These are phyloP conservation scores for Chloroceryle amazona DNA, from an alignment of 2,797 vertebrate species.

Conservation along the genomic window DNA sequence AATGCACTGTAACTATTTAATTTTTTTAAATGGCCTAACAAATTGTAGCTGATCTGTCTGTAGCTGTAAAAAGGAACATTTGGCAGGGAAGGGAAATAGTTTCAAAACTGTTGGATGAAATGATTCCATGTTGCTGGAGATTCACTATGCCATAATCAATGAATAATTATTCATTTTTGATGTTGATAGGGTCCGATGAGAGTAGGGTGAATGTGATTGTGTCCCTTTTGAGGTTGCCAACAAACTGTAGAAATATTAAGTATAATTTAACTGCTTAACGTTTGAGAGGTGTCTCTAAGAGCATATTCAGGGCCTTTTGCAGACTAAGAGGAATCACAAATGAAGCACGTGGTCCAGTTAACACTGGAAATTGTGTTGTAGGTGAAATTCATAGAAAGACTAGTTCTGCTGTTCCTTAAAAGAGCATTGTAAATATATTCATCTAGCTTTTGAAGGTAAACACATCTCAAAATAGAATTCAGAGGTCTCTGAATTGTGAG, in stretches of 20 bases:
- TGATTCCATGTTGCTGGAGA: neutral
- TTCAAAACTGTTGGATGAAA: constrained; percentile 26
- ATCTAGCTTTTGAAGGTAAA: neutral
- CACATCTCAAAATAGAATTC: neutral
- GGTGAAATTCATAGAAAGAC: neutral
- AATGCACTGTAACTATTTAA: neutral
- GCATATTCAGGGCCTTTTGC: neutral
- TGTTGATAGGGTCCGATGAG: neutral
- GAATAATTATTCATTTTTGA: constrained; percentile 48
- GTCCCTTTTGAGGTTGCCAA: constrained; percentile 15
- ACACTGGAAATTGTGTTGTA: neutral
- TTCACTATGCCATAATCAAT: constrained; percentile 21
- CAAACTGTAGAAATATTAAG: constrained; percentile 14
- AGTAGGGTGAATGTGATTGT: neutral
- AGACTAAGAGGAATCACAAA: neutral
- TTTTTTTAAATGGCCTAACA: neutral
- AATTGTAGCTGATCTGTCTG: neutral
- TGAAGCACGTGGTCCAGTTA: neutral
- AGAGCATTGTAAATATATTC: neutral
- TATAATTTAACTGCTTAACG: constrained; percentile 16
- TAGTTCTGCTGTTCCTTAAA: neutral
- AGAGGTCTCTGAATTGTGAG: neutral
- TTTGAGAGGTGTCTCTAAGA: neutral
- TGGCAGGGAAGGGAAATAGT: neutral
- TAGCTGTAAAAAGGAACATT: neutral